Evolutionary conservation across 2,888 invertebrate genomes (phyloP), one percentile per base, ranked within the genome.

Genomic region (Lasioglossum zephyrum): DNA sequence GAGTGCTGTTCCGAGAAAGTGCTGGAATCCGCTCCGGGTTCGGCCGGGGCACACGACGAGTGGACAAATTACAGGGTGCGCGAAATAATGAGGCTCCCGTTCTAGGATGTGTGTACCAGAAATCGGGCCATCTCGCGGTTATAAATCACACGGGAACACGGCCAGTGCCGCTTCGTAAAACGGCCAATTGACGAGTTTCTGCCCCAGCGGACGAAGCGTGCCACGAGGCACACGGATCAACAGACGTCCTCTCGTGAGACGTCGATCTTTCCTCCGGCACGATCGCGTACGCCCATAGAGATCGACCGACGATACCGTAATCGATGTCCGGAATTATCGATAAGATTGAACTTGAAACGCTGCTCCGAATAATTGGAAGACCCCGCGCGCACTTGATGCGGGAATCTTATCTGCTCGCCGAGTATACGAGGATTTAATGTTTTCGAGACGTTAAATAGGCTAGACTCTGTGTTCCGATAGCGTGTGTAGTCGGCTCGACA

Each of bases 21-120:
- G 84, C 79, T 82, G 87, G 90, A 92, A 91, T 89, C 90, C 82
- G 87, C 49, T 18, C 53, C 74, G 82, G 77, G 70, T 66, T 85
- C 75, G 81, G 79, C 84, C 87, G 84, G 83, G 92, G 91, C 93
- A 93, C 91, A 92, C 93, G 93, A 93, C 93, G 94, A 93, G 92
- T 93, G 93, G 93, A 94, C 94, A 95, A 94, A 95, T 95, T 95
- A 95, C 92, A 94, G 95, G 95, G 93, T 95, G 91, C 92, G 90
- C 85, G 91, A 94, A 94, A 94, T 94, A 95, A 94, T 94, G 90
- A 94, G 94, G 95, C 95, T 94, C 93, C 94, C 93, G 94, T 94
- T 93, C 91, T 92, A 91, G 91, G 92, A 70, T 70, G 92, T 86
- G 88, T 86, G 92, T 88, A 91, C 92, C 93, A 92, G 92, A 94